Percentiles rank a stretch among this genome's conserved stretches.
These are phyloP conservation scores for Macrosoma leucophasiata DNA, from an alignment of 2,888 invertebrate species.

Conservation along the genomic window DNA sequence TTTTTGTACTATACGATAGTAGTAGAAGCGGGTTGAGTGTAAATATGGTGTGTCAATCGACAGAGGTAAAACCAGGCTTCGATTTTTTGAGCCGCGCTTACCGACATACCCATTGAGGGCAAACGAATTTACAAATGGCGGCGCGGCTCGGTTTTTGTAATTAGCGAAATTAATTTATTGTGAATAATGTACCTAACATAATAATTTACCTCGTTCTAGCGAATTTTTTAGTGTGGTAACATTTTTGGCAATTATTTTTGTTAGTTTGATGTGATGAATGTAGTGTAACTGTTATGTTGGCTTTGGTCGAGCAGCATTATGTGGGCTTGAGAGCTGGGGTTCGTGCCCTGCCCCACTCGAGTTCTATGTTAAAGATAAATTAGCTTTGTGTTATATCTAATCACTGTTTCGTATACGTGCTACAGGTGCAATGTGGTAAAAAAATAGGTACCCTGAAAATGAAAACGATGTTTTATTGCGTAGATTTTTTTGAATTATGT, in stretches of 20 bases:
- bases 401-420: slow-evolving; percentile 9
- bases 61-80: too few species aligned
- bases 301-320: slow-evolving; percentile 32
- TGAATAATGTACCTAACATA: slow-evolving; percentile 40
- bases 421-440: too few species aligned
- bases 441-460: too few species aligned
- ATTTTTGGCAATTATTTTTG: slow-evolving; percentile 57
- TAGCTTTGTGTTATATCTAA: slow-evolving; percentile 19
- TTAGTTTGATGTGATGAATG: slow-evolving; percentile 56
- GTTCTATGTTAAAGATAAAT: too few species aligned
- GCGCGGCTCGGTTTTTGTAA: slow-evolving; percentile 42
- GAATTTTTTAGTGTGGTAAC: slow-evolving; percentile 69
- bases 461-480: too few species aligned
- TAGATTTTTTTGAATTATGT: too few species aligned
- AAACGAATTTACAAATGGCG: slow-evolving; percentile 54
- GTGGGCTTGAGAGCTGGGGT: slow-evolving; percentile 11
- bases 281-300: slow-evolving; percentile 66
- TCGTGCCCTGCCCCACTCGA: too few species aligned
- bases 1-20: slow-evolving; percentile 61
- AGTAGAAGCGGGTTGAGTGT: slow-evolving; percentile 64
- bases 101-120: slow-evolving; percentile 38
- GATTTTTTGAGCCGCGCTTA: slow-evolving; percentile 36
- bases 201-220: slow-evolving; percentile 55
- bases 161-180: slow-evolving; percentile 58
- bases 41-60: slow-evolving; percentile 42